Percentiles rank a stretch among this genome's conserved stretches.
Evolutionary conservation across 2,797 vertebrate genomes (phyloP).

Genomic region (Neoniphon sammara): DNA sequence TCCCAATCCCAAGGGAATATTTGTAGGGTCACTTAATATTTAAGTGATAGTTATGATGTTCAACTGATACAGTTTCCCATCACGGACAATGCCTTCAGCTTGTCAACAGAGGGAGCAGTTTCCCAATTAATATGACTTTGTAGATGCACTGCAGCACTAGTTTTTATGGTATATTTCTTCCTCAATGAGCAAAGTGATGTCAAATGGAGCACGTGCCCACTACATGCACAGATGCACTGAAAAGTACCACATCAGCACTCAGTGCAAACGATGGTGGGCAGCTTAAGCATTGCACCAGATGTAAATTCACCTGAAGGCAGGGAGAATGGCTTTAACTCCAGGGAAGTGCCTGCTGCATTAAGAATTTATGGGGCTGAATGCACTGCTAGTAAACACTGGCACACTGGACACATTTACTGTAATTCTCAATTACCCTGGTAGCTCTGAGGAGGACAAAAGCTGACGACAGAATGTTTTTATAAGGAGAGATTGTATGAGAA

Average conservation of each 20-base stretch:
- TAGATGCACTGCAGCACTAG: conserved; percentile 38
- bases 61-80: neutral
- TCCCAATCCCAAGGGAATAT: no score
- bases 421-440: conserved; percentile 17
- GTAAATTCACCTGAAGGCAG: conserved; percentile 51
- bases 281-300: conserved; percentile 47
- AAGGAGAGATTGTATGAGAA: neutral
- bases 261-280: conserved; percentile 44
- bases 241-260: conserved; percentile 57
- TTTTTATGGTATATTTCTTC: conserved; percentile 26
- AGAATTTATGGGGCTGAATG: conserved; percentile 43
- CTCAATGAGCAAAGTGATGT: conserved; percentile 38
- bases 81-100: conserved; percentile 24
- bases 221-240: conserved; percentile 20
- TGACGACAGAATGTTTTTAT: neutral
- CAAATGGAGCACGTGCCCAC: conserved; percentile 31
- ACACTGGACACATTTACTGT: neutral
- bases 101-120: conserved; percentile 68
- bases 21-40: no score
- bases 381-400: conserved; percentile 7
- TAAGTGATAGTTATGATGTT: no score
- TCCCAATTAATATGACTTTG: conserved; percentile 34
- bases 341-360: conserved; percentile 42
- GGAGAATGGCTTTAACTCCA: conserved; percentile 45
- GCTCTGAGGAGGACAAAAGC: neutral